Base-by-base conservation (phyloP, 2,888 invertebrate genomes). In the Lissocephala sabroskyi region DNA sequence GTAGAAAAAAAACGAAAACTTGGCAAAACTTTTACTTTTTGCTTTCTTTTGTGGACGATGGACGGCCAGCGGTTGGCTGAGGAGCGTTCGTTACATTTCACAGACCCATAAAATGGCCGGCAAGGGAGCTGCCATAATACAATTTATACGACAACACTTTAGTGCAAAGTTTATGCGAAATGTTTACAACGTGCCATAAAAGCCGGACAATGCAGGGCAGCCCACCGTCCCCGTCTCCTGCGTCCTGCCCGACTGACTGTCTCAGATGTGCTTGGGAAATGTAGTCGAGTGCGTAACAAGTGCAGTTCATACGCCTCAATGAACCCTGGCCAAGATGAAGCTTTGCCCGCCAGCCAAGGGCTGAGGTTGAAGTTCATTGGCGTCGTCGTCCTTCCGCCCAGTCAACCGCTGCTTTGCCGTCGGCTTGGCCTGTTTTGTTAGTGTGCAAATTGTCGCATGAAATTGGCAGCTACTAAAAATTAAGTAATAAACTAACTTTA, bases 91-190 rank as follows among this genome's bases (percentile, higher is more conserved):
- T 9, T 30, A 30, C 16, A n/a, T 1, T 13, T 17, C 39, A 11
- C 32, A 3, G 26, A 35, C 41, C 19, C 58, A 50, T 50, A 56
- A 64, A 75, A 73, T 68, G 66, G 57, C 68, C 68, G 60, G 60
- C 71, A 52, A 60, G 71, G 71, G 71, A 73, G 66, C 66, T 68
- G 73, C 71, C 73, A 75, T 71, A 71, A 71, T 75, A 75, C 71
- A 75, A 71, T 75, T 71, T 75, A 71, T 71, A 75, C 66, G 75
- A 74, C 75, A 71, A 68, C 71, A 71, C 71, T 71, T 73, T 75
- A 75, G 71, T 71, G 65, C 71, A 68, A 71, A 75, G 68, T 71
- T 71, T 71, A 71, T 71, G 66, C 73, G 50, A 70, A 75, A 66
- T 75, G 71, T 71, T 71, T 71, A 71, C 71, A 71, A 73, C 71